phyloP scores from a whole-genome alignment of 1,140 invertebrate genomes.

The Drosophila oshimai region DNA sequence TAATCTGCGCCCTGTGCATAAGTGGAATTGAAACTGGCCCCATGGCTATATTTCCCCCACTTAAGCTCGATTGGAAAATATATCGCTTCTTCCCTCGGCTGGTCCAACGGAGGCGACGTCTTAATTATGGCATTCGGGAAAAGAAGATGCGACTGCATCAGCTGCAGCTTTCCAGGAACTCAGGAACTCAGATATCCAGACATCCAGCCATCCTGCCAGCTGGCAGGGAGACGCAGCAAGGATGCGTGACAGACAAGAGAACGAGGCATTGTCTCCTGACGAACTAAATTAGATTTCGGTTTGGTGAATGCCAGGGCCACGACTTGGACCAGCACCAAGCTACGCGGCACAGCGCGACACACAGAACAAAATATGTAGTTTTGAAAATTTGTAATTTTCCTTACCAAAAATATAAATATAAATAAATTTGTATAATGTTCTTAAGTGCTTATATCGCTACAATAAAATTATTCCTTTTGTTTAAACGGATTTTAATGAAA shows the following conservation, averaged over 20 bases:
- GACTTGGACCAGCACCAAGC: neutral
- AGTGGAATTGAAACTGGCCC: conserved; percentile 38
- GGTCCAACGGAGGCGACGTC: conserved; percentile 43
- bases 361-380: neutral
- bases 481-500: too few species aligned
- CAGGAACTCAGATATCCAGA: conserved; percentile 6
- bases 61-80: conserved; percentile 2
- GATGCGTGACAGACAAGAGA: conserved; percentile 45
- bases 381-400: too few species aligned
- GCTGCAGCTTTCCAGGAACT: conserved; percentile 13
- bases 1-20: conserved; percentile 57
- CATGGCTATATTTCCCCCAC: neutral
- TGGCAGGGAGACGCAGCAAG: conserved; percentile 1
- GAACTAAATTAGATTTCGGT: conserved; percentile 77
- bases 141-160: neutral
- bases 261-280: conserved; percentile 45
- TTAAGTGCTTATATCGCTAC: too few species aligned
- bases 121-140: conserved; percentile 65
- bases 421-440: too few species aligned
- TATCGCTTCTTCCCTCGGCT: conserved; percentile 24
- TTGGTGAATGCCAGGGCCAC: conserved; percentile 40
- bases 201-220: neutral
- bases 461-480: too few species aligned
- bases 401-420: too few species aligned
- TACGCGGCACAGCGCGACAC: neutral